Evolutionary conservation across 2,113 vertebrate genomes (phyloP).

Genomic region (Boleophthalmus pectinirostris): DNA sequence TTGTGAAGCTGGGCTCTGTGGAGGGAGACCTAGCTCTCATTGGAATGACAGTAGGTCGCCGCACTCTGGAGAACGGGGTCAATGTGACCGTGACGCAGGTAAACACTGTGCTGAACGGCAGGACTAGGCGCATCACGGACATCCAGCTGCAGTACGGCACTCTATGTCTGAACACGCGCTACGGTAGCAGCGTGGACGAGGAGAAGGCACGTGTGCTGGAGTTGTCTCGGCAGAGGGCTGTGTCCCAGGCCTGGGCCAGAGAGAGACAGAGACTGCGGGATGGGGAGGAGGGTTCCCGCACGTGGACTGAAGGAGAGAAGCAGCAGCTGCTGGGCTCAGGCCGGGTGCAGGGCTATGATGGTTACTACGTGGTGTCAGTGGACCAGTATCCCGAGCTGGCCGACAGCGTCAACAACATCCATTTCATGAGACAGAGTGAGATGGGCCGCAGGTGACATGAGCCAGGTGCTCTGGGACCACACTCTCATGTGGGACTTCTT

Average conservation of each 20-base stretch:
- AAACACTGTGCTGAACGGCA: slow-evolving; percentile 88
- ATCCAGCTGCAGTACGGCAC: slow-evolving; percentile 87
- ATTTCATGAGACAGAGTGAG: slow-evolving; percentile 99
- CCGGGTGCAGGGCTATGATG: slow-evolving; percentile 92
- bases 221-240: slow-evolving; percentile 87
- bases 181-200: slow-evolving; percentile 91
- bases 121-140: slow-evolving; percentile 96
- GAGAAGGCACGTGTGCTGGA: slow-evolving; percentile 91
- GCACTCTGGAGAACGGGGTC: slow-evolving; percentile 93
- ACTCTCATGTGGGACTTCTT: slow-evolving; percentile 79
- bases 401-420: slow-evolving; percentile 96
- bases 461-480: slow-evolving; percentile 49
- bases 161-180: slow-evolving; percentile 89
- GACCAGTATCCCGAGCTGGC: slow-evolving; percentile 98
- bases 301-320: slow-evolving; percentile 95
- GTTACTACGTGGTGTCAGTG: slow-evolving; percentile 92
- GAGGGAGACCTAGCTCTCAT: slow-evolving; percentile 90
- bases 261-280: slow-evolving; percentile 94
- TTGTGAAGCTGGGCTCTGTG: slow-evolving; percentile 88
- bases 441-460: slow-evolving; percentile 99
- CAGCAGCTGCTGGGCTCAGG: slow-evolving; percentile 91
- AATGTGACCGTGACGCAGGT: slow-evolving; percentile 97
- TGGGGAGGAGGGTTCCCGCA: slow-evolving; percentile 91
- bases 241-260: slow-evolving; percentile 86
- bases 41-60: slow-evolving; percentile 90